Evolutionary conservation across 2,888 invertebrate species (phyloP).

Genomic region (Papilio gigon): DNA sequence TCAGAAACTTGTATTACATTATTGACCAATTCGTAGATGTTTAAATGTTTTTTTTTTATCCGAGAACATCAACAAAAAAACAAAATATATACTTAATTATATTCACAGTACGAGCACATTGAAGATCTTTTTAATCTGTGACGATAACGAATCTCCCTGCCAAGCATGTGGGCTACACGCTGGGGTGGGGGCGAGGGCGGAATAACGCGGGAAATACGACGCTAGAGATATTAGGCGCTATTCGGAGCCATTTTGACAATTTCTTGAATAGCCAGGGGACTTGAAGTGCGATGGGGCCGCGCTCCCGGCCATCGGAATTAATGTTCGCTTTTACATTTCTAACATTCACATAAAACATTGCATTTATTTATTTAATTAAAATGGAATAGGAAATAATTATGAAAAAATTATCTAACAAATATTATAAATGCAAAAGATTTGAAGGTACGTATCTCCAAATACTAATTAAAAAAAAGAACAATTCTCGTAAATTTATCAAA

Average conservation of each 20-base stretch:
- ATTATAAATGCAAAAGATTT: too few relatives aligned
- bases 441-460: too few relatives aligned
- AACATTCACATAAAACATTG: constrained; percentile 2
- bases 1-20: background rate
- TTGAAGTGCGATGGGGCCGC: constrained; percentile 43
- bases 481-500: too few relatives aligned
- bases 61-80: background rate
- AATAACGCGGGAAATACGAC: constrained; percentile 53
- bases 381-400: too few relatives aligned
- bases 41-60: too few relatives aligned
- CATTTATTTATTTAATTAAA: constrained; percentile 4
- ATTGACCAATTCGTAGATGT: background rate
- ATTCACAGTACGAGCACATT: background rate
- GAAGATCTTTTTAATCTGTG: constrained; percentile 42
- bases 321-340: constrained; percentile 36
- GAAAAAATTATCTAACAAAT: too few relatives aligned
- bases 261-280: constrained; percentile 66
- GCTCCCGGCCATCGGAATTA: constrained; percentile 44
- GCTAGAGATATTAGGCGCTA: constrained; percentile 60
- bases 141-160: constrained; percentile 39
- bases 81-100: background rate
- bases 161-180: constrained; percentile 48
- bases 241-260: constrained; percentile 62
- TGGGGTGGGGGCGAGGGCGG: constrained; percentile 52
- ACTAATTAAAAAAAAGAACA: too few relatives aligned